A percentile compares a stretch with the other conserved stretches of the same genome.
These are phyloP conservation scores for Apostichopus californicus DNA, from an alignment of 35 echinoderm and acorn worm species.

Conservation along the genomic window DNA sequence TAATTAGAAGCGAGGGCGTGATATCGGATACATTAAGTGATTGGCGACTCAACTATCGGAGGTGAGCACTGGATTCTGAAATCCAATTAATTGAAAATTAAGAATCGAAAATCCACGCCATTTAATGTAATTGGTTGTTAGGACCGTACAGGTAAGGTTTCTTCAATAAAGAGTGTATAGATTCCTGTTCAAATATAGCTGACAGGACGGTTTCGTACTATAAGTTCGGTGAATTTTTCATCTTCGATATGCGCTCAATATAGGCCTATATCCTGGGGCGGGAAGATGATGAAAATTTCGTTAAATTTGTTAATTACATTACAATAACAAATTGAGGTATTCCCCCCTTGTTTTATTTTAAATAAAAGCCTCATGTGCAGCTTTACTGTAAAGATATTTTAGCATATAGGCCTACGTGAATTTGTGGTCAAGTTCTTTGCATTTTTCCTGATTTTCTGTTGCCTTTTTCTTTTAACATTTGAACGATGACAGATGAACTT, in stretches of 20 bases:
- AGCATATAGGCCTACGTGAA: too few species aligned
- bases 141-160: background rate
- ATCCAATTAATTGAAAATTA: conserved; percentile 49
- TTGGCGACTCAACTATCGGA: conserved; percentile 39
- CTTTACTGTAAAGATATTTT: too few species aligned
- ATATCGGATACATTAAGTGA: conserved; percentile 53
- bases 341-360: background rate
- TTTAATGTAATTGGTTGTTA: conserved; percentile 44
- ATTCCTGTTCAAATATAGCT: too few species aligned
- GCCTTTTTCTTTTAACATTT: too few species aligned
- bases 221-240: too few species aligned
- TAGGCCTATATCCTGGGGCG: background rate
- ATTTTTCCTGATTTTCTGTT: too few species aligned
- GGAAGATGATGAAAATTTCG: background rate
- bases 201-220: too few species aligned
- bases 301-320: conserved; percentile 17
- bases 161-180: background rate
- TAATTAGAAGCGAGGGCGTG: conserved; percentile 39
- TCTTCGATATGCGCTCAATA: too few species aligned
- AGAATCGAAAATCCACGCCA: conserved; percentile 26
- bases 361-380: background rate
- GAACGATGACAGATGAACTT: too few species aligned
- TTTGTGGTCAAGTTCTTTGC: too few species aligned
- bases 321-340: conserved; percentile 18
- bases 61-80: background rate